Evolutionary conservation across 2,113 vertebrate species (phyloP), one percentile per base, ranked within the genome.

Genomic region (Tachycineta bicolor): DNA sequence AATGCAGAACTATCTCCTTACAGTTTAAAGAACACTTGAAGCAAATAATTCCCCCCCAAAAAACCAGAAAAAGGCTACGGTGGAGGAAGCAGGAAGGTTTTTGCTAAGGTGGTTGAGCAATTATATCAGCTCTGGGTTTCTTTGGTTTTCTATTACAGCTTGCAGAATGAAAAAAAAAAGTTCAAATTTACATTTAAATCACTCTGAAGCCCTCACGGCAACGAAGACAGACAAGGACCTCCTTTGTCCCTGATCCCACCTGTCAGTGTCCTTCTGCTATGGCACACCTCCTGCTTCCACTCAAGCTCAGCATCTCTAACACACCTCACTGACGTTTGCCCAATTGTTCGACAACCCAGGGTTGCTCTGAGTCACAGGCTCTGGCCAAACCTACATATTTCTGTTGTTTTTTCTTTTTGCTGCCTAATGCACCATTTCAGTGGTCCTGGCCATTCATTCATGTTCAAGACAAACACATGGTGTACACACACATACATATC

Each of bases 1-100:
- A 90, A 95, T 92, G 85, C 25, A 65, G 59, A 88, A 76, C 70
- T 90, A 62, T 78, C 75, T 93, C 44, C 50, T 90, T 92, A 77
- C 56, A 68, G 7, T 77, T 90, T 69, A 56, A 81, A 56, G 41
- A 90, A 63, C 29, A 74, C 58, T 85, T 83, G 28, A 83, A 74
- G 43, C 1, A 25, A 94, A 83, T n/a, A 14, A 2, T 44, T 22
- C 23, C 47, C 11, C 33, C 33, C 34, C 8, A 7, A 26, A 77
- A 75, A 37, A 19, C 31, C 21, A n/a, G 39, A 55, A 67, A 28
- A 14, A 82, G 50, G 29, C 19, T 69, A 26, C 0, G 6, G 17
- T 7, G 65, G 34, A 74, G 23, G 47, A 95, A 83, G 24, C 5
- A 86, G 43, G 29, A 63, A 15, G 11, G 26, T 25, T 9, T 76